A percentile compares a stretch with the other conserved stretches of the same genome.
Evolutionary conservation across 2,113 vertebrate species (phyloP).

Genomic region (Sinocyclocheilus maitianheensis): DNA sequence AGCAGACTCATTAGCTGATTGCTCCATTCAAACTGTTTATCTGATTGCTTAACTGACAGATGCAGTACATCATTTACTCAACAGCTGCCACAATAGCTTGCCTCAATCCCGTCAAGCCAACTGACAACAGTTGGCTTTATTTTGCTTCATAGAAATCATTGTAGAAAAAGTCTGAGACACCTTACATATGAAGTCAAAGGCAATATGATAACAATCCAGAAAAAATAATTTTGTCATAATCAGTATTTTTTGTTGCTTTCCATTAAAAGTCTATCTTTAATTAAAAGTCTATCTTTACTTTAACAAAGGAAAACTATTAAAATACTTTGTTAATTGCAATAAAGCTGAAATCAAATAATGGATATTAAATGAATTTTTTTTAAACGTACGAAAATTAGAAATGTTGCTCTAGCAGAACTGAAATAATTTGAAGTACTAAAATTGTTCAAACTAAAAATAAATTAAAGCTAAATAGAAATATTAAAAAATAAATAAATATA

Average conservation of each 20-base stretch:
- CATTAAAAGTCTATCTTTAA: neutral
- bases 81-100: conserved; percentile 7
- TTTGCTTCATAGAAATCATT: neutral
- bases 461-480: neutral
- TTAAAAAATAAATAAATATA: neutral
- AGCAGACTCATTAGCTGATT: neutral
- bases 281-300: too few relatives aligned
- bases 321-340: neutral
- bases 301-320: too few relatives aligned
- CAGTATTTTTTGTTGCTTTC: neutral
- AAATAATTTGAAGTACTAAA: neutral
- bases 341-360: neutral
- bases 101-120: neutral
- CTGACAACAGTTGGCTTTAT: neutral
- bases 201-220: neutral
- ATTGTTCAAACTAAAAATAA: neutral
- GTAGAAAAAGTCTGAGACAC: neutral
- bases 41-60: conserved; percentile 45
- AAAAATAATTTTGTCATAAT: neutral
- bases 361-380: neutral
- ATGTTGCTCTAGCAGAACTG: too few relatives aligned
- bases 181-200: neutral
- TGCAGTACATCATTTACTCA: conserved; percentile 21
- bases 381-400: too few relatives aligned
- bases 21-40: conserved; percentile 48